Evolutionary conservation across 2,888 invertebrate genomes (phyloP), one percentile per base, ranked within the genome.

Genomic region (Psylliodes chrysocephalus): DNA sequence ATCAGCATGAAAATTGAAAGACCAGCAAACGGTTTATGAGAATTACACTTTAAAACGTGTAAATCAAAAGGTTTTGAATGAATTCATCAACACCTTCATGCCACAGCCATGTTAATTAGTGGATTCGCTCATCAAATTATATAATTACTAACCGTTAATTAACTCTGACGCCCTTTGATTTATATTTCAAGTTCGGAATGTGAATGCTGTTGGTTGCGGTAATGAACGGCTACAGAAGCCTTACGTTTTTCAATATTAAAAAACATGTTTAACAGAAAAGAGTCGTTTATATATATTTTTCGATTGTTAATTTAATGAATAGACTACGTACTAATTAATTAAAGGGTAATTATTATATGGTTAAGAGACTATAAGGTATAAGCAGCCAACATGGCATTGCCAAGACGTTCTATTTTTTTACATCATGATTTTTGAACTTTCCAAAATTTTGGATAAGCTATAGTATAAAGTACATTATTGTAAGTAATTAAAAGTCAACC

Each of bases 81-180:
- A 63, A 63, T 67, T 68, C 68, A 68, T 68, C 66, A 68, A 68
- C 66, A 66, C 68, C 64, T 68, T 53, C 53, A 56, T 14, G 46
- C 57, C 57, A 47, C 47, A 35, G 64, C 52, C 63, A 56, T 60
- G 67, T 70, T 70, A 70, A 70, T 70, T 70, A 70, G 62, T 59
- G 68, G 62, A 65, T 68, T 63, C 68, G 60, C 61, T 62, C 64
- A 60, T 60, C 54, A 65, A 70, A 70, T 70, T 68, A 61, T 60
- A 68, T 70, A 70, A 70, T 70, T 70, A 64, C 66, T 56, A 68
- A 63, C 61, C 64, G 68, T 66, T 64, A 70, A 70, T 70, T 70
- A 68, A 70, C 64, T 64, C 53, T 66, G 60, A 46, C 53, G 55
- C 46, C 47, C 57, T 62, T 52, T 59, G 60, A 64, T 67, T 67